Evolutionary conservation across 2,888 invertebrate species (phyloP).

Genomic region (Epiblema foenella): DNA sequence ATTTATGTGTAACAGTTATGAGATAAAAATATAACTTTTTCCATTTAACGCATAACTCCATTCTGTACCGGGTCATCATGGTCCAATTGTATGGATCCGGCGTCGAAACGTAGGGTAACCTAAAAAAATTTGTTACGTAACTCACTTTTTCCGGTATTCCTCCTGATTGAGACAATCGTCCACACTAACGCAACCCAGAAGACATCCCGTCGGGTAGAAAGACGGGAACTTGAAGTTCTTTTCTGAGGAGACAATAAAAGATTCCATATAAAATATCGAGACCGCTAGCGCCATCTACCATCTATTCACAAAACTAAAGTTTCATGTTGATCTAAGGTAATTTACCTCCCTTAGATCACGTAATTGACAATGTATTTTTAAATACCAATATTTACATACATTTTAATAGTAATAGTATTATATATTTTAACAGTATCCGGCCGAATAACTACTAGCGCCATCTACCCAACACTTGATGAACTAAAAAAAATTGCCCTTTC

Average conservation of each 20-base stretch:
- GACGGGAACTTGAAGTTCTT: conserved; percentile 90
- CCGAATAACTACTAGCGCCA: not conserved
- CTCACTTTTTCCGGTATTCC: conserved; percentile 89
- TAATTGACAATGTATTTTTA: not conserved
- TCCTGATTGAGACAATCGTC: conserved; percentile 95
- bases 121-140: not conserved
- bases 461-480: not conserved
- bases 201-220: conserved; percentile 93
- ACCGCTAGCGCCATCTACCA: conserved; percentile 21
- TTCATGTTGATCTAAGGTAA: too few relatives aligned
- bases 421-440: not conserved
- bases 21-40: too few relatives aligned
- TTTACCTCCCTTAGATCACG: not conserved
- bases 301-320: not conserved
- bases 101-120: too few relatives aligned
- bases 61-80: too few relatives aligned
- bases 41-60: too few relatives aligned
- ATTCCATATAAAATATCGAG: not conserved
- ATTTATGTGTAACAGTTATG: too few relatives aligned
- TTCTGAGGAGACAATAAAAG: conserved; percentile 69
- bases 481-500: not conserved
- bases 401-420: too few relatives aligned
- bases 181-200: conserved; percentile 95
- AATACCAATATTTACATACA: too few relatives aligned
- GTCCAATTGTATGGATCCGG: too few relatives aligned